These are phyloP conservation scores for Cossypha heuglini DNA, from an alignment of 2,797 vertebrate species.

Conservation along the genomic window DNA sequence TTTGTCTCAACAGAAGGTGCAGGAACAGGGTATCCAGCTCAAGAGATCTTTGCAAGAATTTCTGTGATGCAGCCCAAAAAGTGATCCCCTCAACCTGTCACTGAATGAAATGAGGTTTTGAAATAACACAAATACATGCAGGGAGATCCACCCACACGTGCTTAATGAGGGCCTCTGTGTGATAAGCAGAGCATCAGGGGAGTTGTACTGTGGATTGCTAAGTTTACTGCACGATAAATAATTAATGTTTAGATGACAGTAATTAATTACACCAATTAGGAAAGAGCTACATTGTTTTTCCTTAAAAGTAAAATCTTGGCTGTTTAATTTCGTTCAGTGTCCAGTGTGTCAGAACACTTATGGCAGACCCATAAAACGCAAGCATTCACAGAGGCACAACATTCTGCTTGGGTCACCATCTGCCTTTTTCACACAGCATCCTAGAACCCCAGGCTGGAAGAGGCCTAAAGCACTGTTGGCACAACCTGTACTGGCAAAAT, in stretches of 20 bases:
- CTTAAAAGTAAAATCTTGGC: not conserved
- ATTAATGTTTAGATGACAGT: conserved; percentile 29
- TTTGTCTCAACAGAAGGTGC: not conserved
- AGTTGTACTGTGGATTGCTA: not conserved
- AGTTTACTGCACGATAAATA: conserved; percentile 38
- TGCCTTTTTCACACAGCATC: not conserved
- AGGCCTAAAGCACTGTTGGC: not conserved
- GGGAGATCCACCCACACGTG: not conserved
- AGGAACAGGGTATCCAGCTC: rapidly evolving
- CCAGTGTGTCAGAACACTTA: not conserved
- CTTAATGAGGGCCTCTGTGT: not conserved
- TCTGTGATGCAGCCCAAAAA: not conserved
- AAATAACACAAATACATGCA: not conserved
- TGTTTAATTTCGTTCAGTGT: not conserved
- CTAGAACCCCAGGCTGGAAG: not conserved
- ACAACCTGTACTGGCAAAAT: not conserved
- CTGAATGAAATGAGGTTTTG: not conserved
- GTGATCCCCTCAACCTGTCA: rapidly evolving
- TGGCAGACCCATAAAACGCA: not conserved
- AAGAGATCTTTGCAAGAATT: not conserved
- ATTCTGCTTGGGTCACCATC: rapidly evolving
- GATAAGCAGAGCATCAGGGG: not conserved
- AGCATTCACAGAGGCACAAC: rapidly evolving
- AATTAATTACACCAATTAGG: conserved; percentile 28
- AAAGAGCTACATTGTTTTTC: not conserved